A percentile compares a stretch with the other conserved stretches of the same genome.
Conservation (phyloP, 2,797 vertebrate species). For the Selene dorsalis region DNA sequence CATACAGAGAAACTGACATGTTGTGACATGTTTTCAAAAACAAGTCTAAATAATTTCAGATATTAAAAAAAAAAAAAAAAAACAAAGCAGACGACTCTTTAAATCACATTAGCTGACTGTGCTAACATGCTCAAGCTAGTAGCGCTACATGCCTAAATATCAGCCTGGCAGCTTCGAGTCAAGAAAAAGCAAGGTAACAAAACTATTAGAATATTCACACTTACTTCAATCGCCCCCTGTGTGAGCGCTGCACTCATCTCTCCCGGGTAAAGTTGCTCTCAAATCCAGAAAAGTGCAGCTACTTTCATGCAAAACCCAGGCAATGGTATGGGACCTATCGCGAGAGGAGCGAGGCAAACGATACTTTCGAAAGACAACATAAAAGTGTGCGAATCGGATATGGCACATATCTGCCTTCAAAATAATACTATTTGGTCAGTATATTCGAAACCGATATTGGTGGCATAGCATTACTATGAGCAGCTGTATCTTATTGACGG, state of each 20-base stretch:
- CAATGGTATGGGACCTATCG: slow-evolving; percentile 31
- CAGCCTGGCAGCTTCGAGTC: background rate
- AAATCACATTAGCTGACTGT: no score
- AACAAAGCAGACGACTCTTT: no score
- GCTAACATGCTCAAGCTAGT: slow-evolving; percentile 42
- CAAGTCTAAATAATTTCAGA: background rate
- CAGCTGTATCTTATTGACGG: background rate
- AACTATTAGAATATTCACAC: background rate
- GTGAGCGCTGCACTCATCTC: slow-evolving; percentile 67
- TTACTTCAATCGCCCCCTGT: slow-evolving; percentile 74
- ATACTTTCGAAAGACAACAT: background rate
- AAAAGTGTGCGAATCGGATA: background rate
- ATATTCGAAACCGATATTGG: background rate
- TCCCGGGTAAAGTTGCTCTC: background rate
- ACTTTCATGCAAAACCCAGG: fast-evolving
- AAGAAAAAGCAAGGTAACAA: background rate
- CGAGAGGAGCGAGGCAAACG: slow-evolving; percentile 48
- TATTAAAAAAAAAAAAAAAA: no score
- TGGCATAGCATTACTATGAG: background rate
- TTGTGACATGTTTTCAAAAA: no score
- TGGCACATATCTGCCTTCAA: background rate
- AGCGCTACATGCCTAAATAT: background rate
- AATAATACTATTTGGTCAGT: slow-evolving; percentile 26
- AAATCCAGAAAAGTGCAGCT: background rate
- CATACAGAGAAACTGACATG: fast-evolving